A percentile compares a stretch with the other conserved stretches of the same genome.
Evolutionary conservation across 2,797 vertebrate species (phyloP).

Genomic region (Schizopygopsis malacanthus): DNA sequence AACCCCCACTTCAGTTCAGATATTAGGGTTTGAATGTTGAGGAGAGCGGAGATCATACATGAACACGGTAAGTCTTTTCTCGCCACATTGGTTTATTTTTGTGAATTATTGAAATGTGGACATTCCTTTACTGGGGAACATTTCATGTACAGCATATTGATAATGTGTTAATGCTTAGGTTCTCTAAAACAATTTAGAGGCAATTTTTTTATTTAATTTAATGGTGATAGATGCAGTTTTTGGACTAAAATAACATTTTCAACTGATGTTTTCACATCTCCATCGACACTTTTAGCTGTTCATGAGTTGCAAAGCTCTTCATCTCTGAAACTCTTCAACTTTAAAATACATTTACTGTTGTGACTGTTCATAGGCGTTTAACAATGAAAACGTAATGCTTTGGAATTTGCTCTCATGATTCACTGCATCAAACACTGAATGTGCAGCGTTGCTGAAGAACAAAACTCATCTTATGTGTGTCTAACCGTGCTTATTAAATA

Average conservation of each 20-base stretch:
- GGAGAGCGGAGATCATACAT: not conserved
- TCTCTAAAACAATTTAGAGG: no score
- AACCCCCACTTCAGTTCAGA: not conserved
- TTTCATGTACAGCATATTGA: not conserved
- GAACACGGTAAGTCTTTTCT: not conserved
- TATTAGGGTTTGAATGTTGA: not conserved
- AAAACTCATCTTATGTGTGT: not conserved
- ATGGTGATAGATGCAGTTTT: not conserved
- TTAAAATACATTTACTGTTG: not conserved
- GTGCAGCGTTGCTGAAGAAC: not conserved
- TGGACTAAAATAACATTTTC: not conserved
- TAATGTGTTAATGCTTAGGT: not conserved
- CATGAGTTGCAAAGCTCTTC: not conserved
- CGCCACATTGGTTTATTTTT: not conserved
- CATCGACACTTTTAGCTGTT: not conserved
- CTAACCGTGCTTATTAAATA: not conserved
- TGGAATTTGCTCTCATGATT: not conserved
- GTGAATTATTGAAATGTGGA: not conserved
- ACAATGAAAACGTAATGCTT: not conserved
- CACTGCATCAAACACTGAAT: not conserved
- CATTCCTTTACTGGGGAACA: not conserved
- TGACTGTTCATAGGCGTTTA: not conserved
- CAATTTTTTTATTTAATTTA: not conserved
- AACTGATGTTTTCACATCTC: not conserved
- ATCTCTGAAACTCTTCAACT: not conserved